A percentile compares a stretch with the other conserved stretches of the same genome.
These are phyloP conservation scores for Aspidapion aeneum DNA, from an alignment of 2,888 invertebrate genomes.

Conservation along the genomic window DNA sequence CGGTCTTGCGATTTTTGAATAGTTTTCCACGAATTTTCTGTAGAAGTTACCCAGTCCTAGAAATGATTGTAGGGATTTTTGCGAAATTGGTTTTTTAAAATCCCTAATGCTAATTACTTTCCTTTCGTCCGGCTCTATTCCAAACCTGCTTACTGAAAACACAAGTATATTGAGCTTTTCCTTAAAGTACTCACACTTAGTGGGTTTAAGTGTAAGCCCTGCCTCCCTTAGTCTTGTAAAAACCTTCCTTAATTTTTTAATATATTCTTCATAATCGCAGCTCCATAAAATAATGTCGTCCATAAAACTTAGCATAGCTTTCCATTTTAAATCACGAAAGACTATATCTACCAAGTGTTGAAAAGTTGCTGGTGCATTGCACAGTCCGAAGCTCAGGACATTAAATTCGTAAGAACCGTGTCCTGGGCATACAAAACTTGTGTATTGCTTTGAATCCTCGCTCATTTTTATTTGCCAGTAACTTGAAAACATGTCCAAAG, in stretches of 20 bases:
- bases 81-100: not conserved
- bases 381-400: constrained; percentile 6
- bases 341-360: not conserved
- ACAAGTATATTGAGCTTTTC: not conserved
- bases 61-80: constrained; percentile 13
- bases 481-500: constrained; percentile 22
- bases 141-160: no score
- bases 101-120: not conserved
- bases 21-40: constrained; percentile 15
- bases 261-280: not conserved
- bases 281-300: constrained; percentile 23
- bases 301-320: constrained; percentile 6
- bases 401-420: constrained; percentile 6
- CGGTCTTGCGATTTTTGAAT: not conserved
- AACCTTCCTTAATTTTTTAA: not conserved
- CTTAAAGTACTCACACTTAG: not conserved
- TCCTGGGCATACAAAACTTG: constrained; percentile 11
- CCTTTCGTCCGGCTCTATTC: not conserved
- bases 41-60: constrained; percentile 25
- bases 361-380: not conserved
- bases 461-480: not conserved
- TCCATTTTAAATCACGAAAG: not conserved
- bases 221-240: not conserved
- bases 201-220: not conserved
- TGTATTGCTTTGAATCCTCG: not conserved